Conservation (phyloP, 2,797 vertebrate species). For the Sorex maritimensis region DNA sequence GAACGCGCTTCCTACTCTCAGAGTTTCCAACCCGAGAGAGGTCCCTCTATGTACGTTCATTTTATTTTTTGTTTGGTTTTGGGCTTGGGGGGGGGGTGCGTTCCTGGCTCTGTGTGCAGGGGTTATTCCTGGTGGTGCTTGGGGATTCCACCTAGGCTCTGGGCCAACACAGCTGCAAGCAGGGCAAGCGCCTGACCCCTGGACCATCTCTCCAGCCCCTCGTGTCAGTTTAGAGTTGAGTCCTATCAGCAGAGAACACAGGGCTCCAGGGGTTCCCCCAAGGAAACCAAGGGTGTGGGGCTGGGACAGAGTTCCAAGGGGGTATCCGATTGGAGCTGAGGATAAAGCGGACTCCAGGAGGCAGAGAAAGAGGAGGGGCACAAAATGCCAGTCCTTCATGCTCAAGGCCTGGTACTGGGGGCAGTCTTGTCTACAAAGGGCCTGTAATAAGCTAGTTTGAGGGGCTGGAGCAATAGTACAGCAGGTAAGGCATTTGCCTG, state of each 20-base stretch:
- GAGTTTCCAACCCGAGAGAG: neutral
- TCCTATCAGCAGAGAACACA: neutral
- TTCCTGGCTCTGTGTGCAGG: too few species aligned
- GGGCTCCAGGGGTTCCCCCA: neutral
- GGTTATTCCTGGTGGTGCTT: too few species aligned
- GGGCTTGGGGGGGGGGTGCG: too few species aligned
- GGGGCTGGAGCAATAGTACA: too few species aligned
- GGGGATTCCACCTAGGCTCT: too few species aligned
- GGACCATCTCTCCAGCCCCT: too few species aligned
- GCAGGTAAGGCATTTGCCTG: too few species aligned
- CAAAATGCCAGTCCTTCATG: neutral
- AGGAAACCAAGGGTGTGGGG: neutral
- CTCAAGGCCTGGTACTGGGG: neutral
- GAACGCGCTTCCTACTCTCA: neutral
- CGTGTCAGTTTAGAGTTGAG: neutral
- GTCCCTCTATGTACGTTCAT: neutral
- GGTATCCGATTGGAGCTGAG: neutral
- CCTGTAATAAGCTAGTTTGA: neutral
- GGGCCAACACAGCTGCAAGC: too few species aligned
- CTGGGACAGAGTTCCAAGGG: rapidly evolving
- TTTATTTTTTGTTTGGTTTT: too few species aligned
- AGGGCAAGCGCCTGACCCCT: too few species aligned
- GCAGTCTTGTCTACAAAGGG: neutral
- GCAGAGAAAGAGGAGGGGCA: neutral
- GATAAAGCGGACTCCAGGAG: neutral